These are phyloP conservation scores for Callospermophilus lateralis DNA, from an alignment of 2,113 vertebrate genomes.

Conservation along the genomic window DNA sequence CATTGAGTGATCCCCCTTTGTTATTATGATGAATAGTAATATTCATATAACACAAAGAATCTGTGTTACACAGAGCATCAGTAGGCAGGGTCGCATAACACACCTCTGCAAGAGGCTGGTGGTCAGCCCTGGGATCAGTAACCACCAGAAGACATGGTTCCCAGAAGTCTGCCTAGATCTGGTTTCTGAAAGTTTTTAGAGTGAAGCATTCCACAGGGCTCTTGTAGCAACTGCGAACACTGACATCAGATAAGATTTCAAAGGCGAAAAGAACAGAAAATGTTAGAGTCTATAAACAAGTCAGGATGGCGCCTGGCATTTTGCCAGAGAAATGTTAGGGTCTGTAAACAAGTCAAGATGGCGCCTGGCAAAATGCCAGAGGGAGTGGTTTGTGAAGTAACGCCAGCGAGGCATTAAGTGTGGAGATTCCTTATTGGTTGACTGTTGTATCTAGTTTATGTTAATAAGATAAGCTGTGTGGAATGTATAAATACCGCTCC, in stretches of 20 bases:
- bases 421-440: no score
- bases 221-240: neutral
- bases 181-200: neutral
- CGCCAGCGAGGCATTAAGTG: no score
- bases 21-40: no score
- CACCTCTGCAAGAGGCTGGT: neutral
- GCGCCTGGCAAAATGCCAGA: no score
- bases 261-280: neutral
- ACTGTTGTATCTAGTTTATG: no score
- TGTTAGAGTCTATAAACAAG: no score
- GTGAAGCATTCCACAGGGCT: neutral
- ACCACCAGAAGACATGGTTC: accelerated
- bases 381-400: no score
- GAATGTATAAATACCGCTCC: no score
- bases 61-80: neutral
- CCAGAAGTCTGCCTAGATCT: neutral
- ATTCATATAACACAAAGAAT: accelerated
- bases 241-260: neutral
- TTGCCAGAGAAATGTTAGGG: no score
- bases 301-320: no score
- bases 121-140: neutral
- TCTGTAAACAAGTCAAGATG: no score
- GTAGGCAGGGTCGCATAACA: neutral
- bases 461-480: no score
- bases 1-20: accelerated